Base-by-base conservation (phyloP, 2,888 invertebrate species). In the Stegophylla sp. region DNA sequence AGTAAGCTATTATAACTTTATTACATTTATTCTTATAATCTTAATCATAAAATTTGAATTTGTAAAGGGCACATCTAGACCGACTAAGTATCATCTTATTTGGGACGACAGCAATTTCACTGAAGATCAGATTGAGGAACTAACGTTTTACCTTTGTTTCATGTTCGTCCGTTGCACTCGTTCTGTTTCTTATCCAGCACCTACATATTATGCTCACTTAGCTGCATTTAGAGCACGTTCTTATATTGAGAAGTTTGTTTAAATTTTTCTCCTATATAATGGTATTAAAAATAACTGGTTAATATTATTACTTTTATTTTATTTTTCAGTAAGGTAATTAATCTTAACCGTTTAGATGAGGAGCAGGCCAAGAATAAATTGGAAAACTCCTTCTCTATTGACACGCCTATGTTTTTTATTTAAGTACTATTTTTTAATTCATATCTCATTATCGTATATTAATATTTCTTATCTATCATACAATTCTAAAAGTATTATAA, bases 161-260 rank as follows among this genome's bases (percentile, higher is more conserved):
- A 87, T 94, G 88, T 96, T 93, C 87, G 90, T 93, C 0, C 90
- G 96, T 5, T 96, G 96, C 86, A 92, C 91, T 83, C 89, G 95
- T 85, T 88, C 94, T 51, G 94, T 95, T 0, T 94, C 94, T 17
- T 94, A 94, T 87, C 94, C 94, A 10, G 93, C 94, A 3, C 94
- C 95, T 0, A 94, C 94, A 0, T 95, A 95, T 87, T 93, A 95
- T 86, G 94, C 94, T 17, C 94, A 95, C 87, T 89, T 94, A 71
- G 94, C 92, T n/a, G 94, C 94, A 13, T 91, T 91, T 74, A 89
- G 95, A n/a, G 94, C 89, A 1, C 87, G 88, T 81, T 86, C 87
- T n/a, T 89, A 89, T 83, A 85, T 87, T 71, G 88, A 88, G 83
- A 81, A 82, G 83, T 82, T 9, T 23, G 56, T 56, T 23, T 20